Evolutionary conservation across 2,888 invertebrate genomes (phyloP).

Genomic region (Campoplex capitator): DNA sequence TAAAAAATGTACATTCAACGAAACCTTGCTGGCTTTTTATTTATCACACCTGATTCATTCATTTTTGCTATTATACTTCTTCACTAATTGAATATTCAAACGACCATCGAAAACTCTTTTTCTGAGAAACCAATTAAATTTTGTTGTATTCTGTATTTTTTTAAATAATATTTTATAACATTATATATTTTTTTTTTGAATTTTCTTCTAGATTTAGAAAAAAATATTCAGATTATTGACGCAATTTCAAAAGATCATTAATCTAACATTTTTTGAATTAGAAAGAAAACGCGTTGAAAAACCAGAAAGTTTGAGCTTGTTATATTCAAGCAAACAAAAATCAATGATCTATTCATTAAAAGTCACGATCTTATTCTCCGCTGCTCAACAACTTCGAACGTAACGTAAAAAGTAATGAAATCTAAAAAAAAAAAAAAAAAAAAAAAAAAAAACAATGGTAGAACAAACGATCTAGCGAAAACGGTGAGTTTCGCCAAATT

Average conservation of each 20-base stretch:
- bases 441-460: no score
- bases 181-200: no score
- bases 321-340: not conserved
- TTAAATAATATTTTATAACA: no score
- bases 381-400: not conserved
- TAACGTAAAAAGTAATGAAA: not conserved
- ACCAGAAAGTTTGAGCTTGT: not conserved
- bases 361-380: not conserved
- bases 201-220: no score
- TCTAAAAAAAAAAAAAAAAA: no score
- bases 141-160: not conserved
- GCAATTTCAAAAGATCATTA: not conserved
- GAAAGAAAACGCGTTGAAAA: not conserved
- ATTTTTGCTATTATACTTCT: not conserved
- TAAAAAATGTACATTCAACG: constrained; percentile 54
- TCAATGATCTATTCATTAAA: not conserved
- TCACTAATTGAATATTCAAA: not conserved
- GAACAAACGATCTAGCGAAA: not conserved
- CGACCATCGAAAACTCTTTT: not conserved
- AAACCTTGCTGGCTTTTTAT: not conserved
- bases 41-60: not conserved
- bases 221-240: not conserved
- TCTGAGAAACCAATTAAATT: not conserved
- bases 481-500: constrained; percentile 10
- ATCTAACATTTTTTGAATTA: not conserved